phyloP scores from a whole-genome alignment of 2,113 vertebrate genomes.

The Onychorhynchus coronatus region DNA sequence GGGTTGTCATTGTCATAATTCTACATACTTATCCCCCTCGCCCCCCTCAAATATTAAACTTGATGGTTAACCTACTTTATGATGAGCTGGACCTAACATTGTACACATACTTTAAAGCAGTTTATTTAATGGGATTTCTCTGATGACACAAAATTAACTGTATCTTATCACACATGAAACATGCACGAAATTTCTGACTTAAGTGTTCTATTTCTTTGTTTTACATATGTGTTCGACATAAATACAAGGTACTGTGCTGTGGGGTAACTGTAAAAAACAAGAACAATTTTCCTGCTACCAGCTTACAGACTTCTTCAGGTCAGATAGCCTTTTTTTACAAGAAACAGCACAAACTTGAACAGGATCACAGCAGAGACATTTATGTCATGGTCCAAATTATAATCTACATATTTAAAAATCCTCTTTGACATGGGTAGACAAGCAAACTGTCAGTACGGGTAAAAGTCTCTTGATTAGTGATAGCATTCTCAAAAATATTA shows the following conservation, averaged over 20 bases:
- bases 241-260: neutral
- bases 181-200: neutral
- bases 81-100: neutral
- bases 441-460: neutral
- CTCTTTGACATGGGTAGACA: neutral
- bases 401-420: neutral
- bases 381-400: neutral
- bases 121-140: neutral
- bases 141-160: neutral
- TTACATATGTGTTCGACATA: neutral
- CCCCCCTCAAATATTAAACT: neutral
- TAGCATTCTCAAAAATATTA: neutral
- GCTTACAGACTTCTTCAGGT: neutral
- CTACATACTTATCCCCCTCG: neutral
- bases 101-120: neutral
- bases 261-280: neutral
- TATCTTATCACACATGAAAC: neutral
- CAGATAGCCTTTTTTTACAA: neutral
- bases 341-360: fast-evolving
- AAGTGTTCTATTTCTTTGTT: neutral
- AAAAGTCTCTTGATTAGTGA: neutral
- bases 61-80: neutral
- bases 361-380: neutral
- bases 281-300: neutral
- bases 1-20: constrained; percentile 24